phyloP scores from a whole-genome alignment of 2,888 invertebrate genomes.

The Nowickia ferox region DNA sequence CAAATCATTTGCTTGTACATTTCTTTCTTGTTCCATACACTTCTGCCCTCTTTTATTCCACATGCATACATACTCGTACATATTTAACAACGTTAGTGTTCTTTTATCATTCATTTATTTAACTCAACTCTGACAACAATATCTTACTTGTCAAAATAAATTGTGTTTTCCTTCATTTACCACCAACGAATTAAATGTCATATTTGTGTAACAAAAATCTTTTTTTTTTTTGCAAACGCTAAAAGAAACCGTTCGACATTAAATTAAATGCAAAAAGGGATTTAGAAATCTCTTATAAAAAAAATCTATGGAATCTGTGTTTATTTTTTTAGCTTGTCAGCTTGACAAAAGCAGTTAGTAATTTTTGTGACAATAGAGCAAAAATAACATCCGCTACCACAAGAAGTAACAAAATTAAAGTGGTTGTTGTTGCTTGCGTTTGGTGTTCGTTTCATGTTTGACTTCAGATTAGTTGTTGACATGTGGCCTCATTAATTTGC shows the following conservation, averaged over 20 bases:
- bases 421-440: conserved; percentile 22
- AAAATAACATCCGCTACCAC: background rate
- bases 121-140: background rate
- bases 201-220: conserved; percentile 30
- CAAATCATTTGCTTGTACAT: background rate
- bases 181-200: conserved; percentile 59
- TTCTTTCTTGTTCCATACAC: background rate
- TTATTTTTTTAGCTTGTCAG: conserved; percentile 52
- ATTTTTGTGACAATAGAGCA: conserved; percentile 37
- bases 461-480: conserved; percentile 70
- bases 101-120: background rate
- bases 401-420: conserved; percentile 3
- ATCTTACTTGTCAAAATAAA: conserved; percentile 56
- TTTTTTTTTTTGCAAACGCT: conserved; percentile 9
- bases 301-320: conserved; percentile 6
- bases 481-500: conserved; percentile 71
- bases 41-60: too few relatives aligned
- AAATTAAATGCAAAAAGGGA: conserved; percentile 64
- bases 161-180: conserved; percentile 35
- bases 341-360: conserved; percentile 34
- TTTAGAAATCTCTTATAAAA: conserved; percentile 19
- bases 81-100: too few relatives aligned
- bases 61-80: too few relatives aligned
- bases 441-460: conserved; percentile 59
- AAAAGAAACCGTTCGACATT: conserved; percentile 8